These are phyloP conservation scores for Pituophis catenifer DNA, from an alignment of 2,113 vertebrate species.

Conservation along the genomic window DNA sequence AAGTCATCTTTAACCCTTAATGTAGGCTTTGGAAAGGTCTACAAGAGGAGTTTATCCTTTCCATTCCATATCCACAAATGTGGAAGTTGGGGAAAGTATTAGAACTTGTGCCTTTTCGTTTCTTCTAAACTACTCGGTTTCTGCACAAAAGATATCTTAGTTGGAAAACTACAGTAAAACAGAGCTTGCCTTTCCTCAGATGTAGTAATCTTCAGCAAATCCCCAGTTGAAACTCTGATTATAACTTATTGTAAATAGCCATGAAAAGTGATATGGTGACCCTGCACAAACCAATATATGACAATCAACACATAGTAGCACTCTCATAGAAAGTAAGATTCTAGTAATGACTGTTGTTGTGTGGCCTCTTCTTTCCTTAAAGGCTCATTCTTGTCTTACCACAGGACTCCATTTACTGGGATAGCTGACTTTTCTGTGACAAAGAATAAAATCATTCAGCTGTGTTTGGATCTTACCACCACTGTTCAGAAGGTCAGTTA, in stretches of 20 bases:
- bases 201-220: neutral
- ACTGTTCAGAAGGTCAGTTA: constrained; percentile 93
- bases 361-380: neutral
- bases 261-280: neutral
- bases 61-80: neutral
- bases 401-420: constrained; percentile 91
- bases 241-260: neutral
- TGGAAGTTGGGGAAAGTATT: neutral
- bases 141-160: neutral
- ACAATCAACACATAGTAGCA: neutral
- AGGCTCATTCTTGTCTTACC: constrained; percentile 52
- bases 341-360: neutral
- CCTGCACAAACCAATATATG: neutral
- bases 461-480: constrained; percentile 95
- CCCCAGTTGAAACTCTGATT: neutral
- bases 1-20: neutral
- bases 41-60: neutral
- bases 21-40: neutral
- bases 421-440: constrained; percentile 93
- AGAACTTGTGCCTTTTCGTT: neutral
- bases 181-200: neutral
- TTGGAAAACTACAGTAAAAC: neutral
- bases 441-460: constrained; percentile 98
- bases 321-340: neutral
- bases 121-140: neutral